phyloP scores from a whole-genome alignment of 2,113 vertebrate species.

The Carassius carassius region DNA sequence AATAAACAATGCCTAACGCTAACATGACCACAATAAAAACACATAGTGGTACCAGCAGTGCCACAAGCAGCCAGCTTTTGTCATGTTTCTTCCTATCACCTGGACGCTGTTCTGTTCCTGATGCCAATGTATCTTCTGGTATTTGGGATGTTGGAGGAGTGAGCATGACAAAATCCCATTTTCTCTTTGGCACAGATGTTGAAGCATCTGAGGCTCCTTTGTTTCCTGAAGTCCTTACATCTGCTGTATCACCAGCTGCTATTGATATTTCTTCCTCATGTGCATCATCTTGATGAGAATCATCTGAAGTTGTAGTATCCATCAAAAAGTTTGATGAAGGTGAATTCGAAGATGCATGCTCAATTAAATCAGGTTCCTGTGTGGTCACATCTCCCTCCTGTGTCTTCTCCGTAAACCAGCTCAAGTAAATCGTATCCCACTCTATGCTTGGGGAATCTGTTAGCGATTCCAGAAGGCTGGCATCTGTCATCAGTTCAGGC shows the following conservation, averaged over 20 bases:
- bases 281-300: slow-evolving; percentile 29
- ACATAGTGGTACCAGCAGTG: slow-evolving; percentile 86
- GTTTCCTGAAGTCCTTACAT: background rate
- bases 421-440: slow-evolving; percentile 55
- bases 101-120: slow-evolving; percentile 30
- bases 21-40: slow-evolving; percentile 87
- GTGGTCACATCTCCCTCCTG: slow-evolving; percentile 33
- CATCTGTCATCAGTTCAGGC: slow-evolving; percentile 49
- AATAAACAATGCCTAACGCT: slow-evolving; percentile 88
- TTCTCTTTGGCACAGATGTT: background rate
- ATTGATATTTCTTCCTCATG: slow-evolving; percentile 8
- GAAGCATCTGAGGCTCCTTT: background rate
- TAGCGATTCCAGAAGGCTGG: slow-evolving; percentile 50
- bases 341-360: slow-evolving; percentile 24
- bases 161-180: slow-evolving; percentile 1
- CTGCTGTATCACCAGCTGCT: background rate
- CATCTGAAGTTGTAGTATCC: slow-evolving; percentile 17
- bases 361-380: slow-evolving; percentile 18
- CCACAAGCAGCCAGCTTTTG: slow-evolving; percentile 87
- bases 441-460: slow-evolving; percentile 63
- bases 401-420: slow-evolving; percentile 46
- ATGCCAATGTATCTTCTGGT: slow-evolving; percentile 18
- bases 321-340: slow-evolving; percentile 26
- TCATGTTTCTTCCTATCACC: slow-evolving; percentile 73
- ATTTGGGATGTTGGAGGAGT: slow-evolving; percentile 32